Base-by-base conservation (phyloP, 2,888 invertebrate genomes). In the Agonopterix subpropinquella region DNA sequence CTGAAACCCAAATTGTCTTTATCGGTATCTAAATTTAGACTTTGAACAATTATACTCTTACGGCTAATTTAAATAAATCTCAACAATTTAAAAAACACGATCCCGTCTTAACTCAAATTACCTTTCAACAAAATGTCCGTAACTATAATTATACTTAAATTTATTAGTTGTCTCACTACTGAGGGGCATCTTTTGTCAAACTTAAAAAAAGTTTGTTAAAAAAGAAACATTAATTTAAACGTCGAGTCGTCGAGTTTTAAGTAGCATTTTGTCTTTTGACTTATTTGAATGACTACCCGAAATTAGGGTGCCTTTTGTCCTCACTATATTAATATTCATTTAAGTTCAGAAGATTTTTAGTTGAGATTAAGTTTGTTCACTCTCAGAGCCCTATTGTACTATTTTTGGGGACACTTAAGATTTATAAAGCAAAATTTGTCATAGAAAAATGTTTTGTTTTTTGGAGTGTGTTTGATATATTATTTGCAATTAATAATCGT, bases 121-220 rank as follows among this genome's bases (percentile, higher is more conserved):
- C 71, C 77, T 81, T 80, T 80, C 85, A 84, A 87, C 87, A 80
- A 78, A 81, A 80, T 70, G 70, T 75, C 72, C 67, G 64, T 64
- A 67, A 70, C 75, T 77, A 77, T 85, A 83, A 86, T 86, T 86
- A 84, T 71, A 62, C 61, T 59, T 50, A 70, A 78, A 87, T 85
- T 82, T 87, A 87, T 87, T 73, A 70, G 66, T 76, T 76, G 77
- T 76, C 77, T 72, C 63, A 61, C 47, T 54, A 44, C 51, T 41
- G 49, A 57, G 60, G 60, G 55, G 54, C 52, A 51, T 65, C 67
- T 68, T 69, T 67, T 72, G 69, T 72, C 69, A 69, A 63, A 57
- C 54, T 49, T 36, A 43, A 62, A 63, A 63, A 60, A 58, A 53
- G 47, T 47, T 48, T 43, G 50, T 28, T 49, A 55, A 67, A 75